These are phyloP conservation scores for Muscicapa comitata DNA, from an alignment of 2,797 vertebrate genomes.

Conservation along the genomic window DNA sequence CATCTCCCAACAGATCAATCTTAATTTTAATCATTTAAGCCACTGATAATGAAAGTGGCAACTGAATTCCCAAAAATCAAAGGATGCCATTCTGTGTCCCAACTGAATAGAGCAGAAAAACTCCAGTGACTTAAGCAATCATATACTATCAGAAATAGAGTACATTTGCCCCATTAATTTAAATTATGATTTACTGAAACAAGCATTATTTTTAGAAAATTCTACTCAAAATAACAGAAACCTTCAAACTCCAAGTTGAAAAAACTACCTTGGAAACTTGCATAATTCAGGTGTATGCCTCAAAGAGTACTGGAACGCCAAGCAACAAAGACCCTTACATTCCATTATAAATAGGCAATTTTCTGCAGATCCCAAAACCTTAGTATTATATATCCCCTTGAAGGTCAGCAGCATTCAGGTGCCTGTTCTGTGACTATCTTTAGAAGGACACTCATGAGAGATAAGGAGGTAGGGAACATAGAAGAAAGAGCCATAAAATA, in stretches of 20 bases:
- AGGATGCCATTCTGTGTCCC: neutral
- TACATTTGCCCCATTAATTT: neutral
- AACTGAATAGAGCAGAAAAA: neutral
- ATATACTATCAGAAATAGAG: fast-evolving
- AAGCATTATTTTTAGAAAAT: neutral
- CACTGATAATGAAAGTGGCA: neutral
- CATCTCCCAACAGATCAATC: fast-evolving
- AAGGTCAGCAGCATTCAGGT: neutral
- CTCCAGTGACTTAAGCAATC: fast-evolving
- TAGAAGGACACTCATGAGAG: neutral
- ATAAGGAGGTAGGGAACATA: neutral
- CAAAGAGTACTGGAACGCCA: neutral
- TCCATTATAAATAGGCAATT: neutral
- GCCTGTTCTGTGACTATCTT: neutral
- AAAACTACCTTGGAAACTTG: neutral
- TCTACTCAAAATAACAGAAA: neutral
- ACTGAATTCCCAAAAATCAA: neutral
- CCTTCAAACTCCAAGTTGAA: neutral
- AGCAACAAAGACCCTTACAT: neutral
- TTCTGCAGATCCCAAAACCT: neutral
- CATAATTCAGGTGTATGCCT: neutral
- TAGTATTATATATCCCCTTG: neutral
- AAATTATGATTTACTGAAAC: neutral
- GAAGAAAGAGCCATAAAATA: neutral
- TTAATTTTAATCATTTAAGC: neutral